Base-by-base conservation (phyloP, 2,797 vertebrate species). In the Melanotaenia nigrans region DNA sequence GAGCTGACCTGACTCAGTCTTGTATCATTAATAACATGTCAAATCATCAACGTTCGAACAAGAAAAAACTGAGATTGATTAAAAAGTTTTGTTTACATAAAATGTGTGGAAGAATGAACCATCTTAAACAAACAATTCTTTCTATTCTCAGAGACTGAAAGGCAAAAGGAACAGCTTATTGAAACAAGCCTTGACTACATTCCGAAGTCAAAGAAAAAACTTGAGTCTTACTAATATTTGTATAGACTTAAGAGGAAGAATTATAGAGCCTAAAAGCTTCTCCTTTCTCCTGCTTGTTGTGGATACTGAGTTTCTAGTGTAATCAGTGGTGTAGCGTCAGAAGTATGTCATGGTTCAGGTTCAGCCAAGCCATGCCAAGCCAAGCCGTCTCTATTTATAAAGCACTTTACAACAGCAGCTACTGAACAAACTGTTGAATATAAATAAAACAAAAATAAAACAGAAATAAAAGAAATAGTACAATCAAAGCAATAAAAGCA, bases 21-120 rank as follows among this genome's bases (percentile, higher is more conserved):
- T 22, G 53, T 62, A n/a, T 78, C 75, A 77, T 87, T 79, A 90
- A 82, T 83, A 88, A 86, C 84, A 71, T 33, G 14, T 73, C 60
- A 40, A 70, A 68, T 79, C 73, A 22, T 63, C 45, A 65, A 47
- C 68, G 77, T 80, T 90, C 81, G 82, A 65, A 55, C 62, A 16
- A 61, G 35, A 69, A 54, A 32, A 69, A 71, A 38, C 62, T 2
- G n/a, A 70, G 66, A 68, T 66, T 38, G 64, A 78, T 30, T 65
- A 56, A 72, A 61, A 66, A 25, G 54, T 49, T 13, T 1, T 75
- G 40, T 79, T 74, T 84, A 63, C 72, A 79, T 78, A 49, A 59
- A 77, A 73, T 58, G 45, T 25, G 25, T 74, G 61, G 38, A 68
- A 33, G 47, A 72, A 38, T 58, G 20, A 33, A 18, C 25, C 74